Evolutionary conservation across 2,888 invertebrate genomes (phyloP).

Genomic region (Schizotus pectinicornis): DNA sequence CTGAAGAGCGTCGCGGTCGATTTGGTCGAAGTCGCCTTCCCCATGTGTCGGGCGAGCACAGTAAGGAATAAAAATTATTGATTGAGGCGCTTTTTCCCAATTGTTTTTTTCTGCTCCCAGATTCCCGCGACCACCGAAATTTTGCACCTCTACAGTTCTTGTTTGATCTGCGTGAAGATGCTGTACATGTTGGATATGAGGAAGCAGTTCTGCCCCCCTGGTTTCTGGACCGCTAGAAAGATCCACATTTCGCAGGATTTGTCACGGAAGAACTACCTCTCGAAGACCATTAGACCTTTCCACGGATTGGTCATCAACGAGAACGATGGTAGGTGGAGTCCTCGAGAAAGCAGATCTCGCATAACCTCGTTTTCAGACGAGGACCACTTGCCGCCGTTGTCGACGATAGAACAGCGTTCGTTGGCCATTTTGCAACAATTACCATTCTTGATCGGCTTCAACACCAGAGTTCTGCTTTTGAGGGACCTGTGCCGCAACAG

Average conservation of each 20-base stretch:
- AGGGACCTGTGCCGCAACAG: constrained; percentile 68
- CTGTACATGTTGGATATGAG: constrained; percentile 88
- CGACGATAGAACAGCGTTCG: constrained; percentile 86
- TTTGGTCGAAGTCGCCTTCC: constrained; percentile 57
- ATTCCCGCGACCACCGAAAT: constrained; percentile 52
- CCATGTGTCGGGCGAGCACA: constrained; percentile 55
- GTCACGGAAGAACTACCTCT: constrained; percentile 54
- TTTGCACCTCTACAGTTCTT: constrained; percentile 53
- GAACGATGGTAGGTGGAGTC: constrained; percentile 42
- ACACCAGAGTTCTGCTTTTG: constrained; percentile 84
- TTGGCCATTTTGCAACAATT: constrained; percentile 89
- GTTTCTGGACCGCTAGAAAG: constrained; percentile 57
- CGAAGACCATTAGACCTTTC: constrained; percentile 52
- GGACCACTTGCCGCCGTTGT: constrained; percentile 84
- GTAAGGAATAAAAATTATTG: too few relatives aligned
- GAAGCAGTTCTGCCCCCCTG: constrained; percentile 69
- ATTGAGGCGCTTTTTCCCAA: background rate
- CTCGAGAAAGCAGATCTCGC: background rate
- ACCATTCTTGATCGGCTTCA: constrained; percentile 93
- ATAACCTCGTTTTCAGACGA: constrained; percentile 51
- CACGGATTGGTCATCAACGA: constrained; percentile 47
- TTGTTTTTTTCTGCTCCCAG: constrained; percentile 27
- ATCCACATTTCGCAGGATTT: constrained; percentile 56
- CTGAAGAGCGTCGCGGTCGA: constrained; percentile 53
- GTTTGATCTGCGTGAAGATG: constrained; percentile 54